These are phyloP conservation scores for Pegoplata infirma DNA, from an alignment of 2,888 invertebrate species.

Conservation along the genomic window DNA sequence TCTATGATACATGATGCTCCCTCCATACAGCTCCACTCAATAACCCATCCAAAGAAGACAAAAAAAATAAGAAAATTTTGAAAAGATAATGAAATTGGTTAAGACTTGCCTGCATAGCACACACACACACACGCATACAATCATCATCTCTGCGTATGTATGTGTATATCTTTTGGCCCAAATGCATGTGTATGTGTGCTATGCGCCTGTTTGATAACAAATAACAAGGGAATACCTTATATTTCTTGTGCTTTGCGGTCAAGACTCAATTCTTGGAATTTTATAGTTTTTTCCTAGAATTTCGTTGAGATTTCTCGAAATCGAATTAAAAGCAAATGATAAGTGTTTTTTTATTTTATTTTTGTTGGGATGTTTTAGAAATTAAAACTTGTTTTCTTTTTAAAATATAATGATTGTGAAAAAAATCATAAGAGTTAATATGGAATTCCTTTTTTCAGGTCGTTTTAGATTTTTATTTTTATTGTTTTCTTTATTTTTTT, in stretches of 20 bases:
- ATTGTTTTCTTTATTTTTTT: constrained; percentile 3
- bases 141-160: too few relatives aligned
- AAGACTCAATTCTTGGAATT: constrained; percentile 74
- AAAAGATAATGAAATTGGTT: constrained; percentile 65
- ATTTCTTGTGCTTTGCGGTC: constrained; percentile 40
- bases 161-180: not conserved
- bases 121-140: not conserved
- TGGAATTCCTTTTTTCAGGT: constrained; percentile 55
- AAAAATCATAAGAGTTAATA: constrained; percentile 10
- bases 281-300: constrained; percentile 75
- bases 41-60: constrained; percentile 3
- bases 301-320: constrained; percentile 65
- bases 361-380: constrained; percentile 4
- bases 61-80: constrained; percentile 36
- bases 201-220: constrained; percentile 61
- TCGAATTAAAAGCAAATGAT: constrained; percentile 66
- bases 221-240: constrained; percentile 75
- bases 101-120: constrained; percentile 57
- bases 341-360: constrained; percentile 25
- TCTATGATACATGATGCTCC: constrained; percentile 4
- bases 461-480: constrained; percentile 11
- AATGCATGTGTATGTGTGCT: constrained; percentile 3
- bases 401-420: not conserved
- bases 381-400: constrained; percentile 37
- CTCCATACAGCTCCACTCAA: constrained; percentile 13